A percentile compares a stretch with the other conserved stretches of the same genome.
phyloP scores from a whole-genome alignment of 2,888 invertebrate genomes.

The Hipparchia sbordonii region DNA sequence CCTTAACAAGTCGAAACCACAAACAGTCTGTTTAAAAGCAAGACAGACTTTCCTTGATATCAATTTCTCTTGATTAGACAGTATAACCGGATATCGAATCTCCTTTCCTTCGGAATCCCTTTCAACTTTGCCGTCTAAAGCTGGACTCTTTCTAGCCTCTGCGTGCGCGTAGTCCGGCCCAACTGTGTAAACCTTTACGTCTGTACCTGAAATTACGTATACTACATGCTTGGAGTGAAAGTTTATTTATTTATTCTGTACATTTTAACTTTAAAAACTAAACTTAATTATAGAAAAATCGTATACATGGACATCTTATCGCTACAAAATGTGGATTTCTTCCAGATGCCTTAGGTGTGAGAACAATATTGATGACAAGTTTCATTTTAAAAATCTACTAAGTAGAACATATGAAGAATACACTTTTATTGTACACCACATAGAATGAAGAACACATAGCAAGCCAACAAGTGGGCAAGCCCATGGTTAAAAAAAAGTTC shows the following conservation, averaged over 20 bases:
- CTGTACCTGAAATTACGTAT: conserved; percentile 82
- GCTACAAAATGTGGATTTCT: no score
- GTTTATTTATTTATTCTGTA: not conserved
- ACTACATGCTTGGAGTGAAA: conserved; percentile 15
- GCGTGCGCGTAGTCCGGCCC: conserved; percentile 99
- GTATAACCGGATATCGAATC: conserved; percentile 98
- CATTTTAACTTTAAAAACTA: no score
- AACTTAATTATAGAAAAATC: no score
- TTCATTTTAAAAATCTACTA: no score
- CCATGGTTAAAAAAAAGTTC: no score
- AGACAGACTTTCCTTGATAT: conserved; percentile 98
- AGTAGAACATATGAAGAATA: no score
- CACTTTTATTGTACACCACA: no score
- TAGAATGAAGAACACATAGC: no score
- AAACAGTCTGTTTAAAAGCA: conserved; percentile 99
- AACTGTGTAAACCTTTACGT: conserved; percentile 97
- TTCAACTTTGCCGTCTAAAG: conserved; percentile 98
- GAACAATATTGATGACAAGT: no score
- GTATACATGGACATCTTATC: no score
- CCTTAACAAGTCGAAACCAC: conserved; percentile 98
- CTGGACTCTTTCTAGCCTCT: conserved; percentile 99
- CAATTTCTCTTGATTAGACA: conserved; percentile 98
- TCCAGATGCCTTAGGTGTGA: no score
- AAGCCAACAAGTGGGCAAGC: no score
- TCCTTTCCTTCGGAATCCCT: conserved; percentile 99